Percentiles rank a stretch among this genome's conserved stretches.
These are phyloP conservation scores for Notamacropus eugenii DNA, from an alignment of 2,797 vertebrate species.

Conservation along the genomic window DNA sequence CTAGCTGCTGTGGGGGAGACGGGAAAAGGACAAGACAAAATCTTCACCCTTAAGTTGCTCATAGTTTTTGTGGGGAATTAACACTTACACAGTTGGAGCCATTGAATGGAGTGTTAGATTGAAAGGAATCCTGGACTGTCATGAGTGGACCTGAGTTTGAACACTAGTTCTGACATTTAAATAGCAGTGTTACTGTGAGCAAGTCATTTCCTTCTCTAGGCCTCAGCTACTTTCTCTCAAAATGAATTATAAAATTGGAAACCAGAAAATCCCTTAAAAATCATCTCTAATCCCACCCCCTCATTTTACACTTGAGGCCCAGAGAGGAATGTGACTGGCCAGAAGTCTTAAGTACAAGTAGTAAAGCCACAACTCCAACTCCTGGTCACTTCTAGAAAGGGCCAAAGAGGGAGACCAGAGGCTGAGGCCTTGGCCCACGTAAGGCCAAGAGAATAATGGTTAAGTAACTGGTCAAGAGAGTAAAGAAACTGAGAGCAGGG, in stretches of 20 bases:
- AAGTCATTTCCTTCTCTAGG: neutral
- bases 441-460: no score
- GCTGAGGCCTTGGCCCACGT: neutral
- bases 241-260: neutral
- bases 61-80: neutral
- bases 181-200: neutral
- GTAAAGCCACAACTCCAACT: neutral
- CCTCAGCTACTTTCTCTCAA: neutral
- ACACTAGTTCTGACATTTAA: neutral
- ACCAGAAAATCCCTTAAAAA: neutral
- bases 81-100: neutral
- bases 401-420: neutral
- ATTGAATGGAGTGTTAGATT: neutral
- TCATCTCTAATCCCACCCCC: neutral
- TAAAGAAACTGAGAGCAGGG: neutral
- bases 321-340: neutral
- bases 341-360: neutral
- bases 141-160: neutral
- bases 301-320: neutral
- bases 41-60: neutral
- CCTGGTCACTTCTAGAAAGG: neutral
- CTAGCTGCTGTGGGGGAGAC: neutral
- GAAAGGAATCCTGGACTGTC: neutral
- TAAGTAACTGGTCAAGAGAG: no score
- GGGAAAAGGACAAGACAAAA: neutral